These are phyloP conservation scores for Xerus inauris DNA, from an alignment of 2,113 vertebrate species.

Conservation along the genomic window DNA sequence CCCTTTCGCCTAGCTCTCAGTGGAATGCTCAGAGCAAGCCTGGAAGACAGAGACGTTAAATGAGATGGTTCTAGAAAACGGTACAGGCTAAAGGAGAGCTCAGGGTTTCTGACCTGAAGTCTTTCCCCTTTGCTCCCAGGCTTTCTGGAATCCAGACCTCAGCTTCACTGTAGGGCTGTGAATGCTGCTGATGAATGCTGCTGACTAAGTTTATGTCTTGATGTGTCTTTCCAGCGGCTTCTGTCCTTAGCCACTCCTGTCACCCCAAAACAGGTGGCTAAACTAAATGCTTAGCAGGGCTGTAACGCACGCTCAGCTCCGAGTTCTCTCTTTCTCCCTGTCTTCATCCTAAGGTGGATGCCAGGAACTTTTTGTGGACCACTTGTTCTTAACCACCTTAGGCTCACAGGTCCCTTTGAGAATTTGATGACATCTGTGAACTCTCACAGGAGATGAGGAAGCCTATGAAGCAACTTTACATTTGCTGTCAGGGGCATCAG, in stretches of 20 bases:
- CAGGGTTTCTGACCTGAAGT: background rate
- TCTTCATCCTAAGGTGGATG: background rate
- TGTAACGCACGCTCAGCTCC: rapidly evolving
- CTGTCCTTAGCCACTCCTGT: background rate
- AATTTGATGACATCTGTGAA: background rate
- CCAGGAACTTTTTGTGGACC: background rate
- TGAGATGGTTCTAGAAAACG: background rate
- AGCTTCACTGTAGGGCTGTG: background rate
- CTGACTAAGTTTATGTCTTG: background rate
- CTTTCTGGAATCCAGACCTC: background rate
- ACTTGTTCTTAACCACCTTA: background rate
- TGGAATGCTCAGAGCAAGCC: background rate
- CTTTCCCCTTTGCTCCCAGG: background rate
- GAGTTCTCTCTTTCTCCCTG: background rate
- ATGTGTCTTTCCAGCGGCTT: background rate
- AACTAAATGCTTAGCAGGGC: background rate
- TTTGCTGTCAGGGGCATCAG: background rate
- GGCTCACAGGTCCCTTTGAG: background rate
- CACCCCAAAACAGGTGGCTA: background rate
- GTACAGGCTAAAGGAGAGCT: background rate
- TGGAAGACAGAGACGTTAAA: background rate
- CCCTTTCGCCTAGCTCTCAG: background rate
- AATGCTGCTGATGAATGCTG: too few species aligned
- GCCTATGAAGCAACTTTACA: background rate
- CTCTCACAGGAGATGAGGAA: background rate